phyloP scores from a whole-genome alignment of 2,113 vertebrate genomes.

The Oreochromis spilurus region DNA sequence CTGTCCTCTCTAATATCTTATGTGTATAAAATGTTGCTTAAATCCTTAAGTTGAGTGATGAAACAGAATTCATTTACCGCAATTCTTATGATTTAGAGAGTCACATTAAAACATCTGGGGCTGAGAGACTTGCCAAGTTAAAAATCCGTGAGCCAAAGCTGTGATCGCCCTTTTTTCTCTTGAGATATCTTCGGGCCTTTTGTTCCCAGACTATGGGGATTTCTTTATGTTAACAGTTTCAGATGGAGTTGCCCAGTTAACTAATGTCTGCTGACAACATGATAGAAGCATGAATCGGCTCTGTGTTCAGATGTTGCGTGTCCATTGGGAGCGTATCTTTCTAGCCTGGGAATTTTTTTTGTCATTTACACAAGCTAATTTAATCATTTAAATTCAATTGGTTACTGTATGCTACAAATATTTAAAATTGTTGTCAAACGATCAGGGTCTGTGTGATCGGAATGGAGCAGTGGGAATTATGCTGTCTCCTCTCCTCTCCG shows the following conservation, averaged over 20 bases:
- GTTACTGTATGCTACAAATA: neutral
- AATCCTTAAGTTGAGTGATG: neutral
- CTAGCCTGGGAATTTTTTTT: neutral
- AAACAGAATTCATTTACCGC: neutral
- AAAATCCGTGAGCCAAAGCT: conserved; percentile 18
- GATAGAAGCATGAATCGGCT: conserved; percentile 14
- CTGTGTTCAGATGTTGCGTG: neutral
- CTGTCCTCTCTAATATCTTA: neutral
- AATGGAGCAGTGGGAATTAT: neutral
- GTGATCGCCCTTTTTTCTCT: neutral
- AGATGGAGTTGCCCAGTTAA: conserved; percentile 3
- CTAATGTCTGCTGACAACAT: conserved; percentile 4
- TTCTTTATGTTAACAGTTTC: conserved; percentile 9
- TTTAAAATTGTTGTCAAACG: neutral
- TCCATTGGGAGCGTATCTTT: conserved; percentile 25
- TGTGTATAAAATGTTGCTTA: neutral
- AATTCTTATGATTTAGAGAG: neutral
- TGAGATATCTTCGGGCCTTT: conserved; percentile 1
- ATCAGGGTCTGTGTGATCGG: neutral
- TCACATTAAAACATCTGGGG: neutral
- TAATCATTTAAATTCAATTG: neutral
- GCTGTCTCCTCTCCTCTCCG: neutral
- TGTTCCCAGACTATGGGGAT: conserved; percentile 9
- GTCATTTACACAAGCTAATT: neutral
- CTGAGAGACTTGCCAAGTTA: neutral